These are phyloP conservation scores for Drosophila bocqueti DNA, from an alignment of 1,140 invertebrate genomes.

Conservation along the genomic window DNA sequence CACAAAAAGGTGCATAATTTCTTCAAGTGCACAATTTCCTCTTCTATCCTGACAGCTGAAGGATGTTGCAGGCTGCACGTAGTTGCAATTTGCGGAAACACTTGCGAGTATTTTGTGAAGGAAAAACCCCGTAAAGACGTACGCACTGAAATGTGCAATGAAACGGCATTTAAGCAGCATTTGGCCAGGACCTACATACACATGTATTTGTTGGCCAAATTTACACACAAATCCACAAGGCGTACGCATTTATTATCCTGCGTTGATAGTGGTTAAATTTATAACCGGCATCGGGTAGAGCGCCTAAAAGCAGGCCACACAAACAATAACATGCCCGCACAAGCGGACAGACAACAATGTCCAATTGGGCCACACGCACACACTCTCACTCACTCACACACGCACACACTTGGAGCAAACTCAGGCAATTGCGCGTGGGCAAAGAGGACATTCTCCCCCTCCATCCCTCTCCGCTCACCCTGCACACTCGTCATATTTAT, in stretches of 20 bases:
- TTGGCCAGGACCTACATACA: too few relatives aligned
- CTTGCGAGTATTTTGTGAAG: neutral
- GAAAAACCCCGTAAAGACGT: conserved; percentile 19
- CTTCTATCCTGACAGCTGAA: neutral
- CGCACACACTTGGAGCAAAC: conserved; percentile 4
- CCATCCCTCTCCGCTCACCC: neutral
- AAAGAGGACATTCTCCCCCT: conserved; percentile 13
- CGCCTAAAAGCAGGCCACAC: conserved; percentile 64
- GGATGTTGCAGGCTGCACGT: conserved; percentile 38
- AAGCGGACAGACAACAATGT: conserved; percentile 58
- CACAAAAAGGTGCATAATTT: neutral
- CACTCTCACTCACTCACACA: neutral
- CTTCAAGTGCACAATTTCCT: neutral
- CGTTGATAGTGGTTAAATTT: conserved; percentile 80
- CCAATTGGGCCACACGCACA: conserved; percentile 49
- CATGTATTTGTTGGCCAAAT: conserved; percentile 54
- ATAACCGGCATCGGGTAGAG: conserved; percentile 64
- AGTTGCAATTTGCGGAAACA: conserved; percentile 35
- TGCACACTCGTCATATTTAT: conserved; percentile 71
- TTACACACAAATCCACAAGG: conserved; percentile 63
- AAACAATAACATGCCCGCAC: conserved; percentile 16
- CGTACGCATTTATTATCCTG: conserved; percentile 61
- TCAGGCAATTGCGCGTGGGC: conserved; percentile 46
- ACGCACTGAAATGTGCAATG: conserved; percentile 61
- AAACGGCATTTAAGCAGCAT: conserved; percentile 63